Base-by-base conservation (phyloP, 2,797 vertebrate genomes). In the Acanthurus lineatus region DNA sequence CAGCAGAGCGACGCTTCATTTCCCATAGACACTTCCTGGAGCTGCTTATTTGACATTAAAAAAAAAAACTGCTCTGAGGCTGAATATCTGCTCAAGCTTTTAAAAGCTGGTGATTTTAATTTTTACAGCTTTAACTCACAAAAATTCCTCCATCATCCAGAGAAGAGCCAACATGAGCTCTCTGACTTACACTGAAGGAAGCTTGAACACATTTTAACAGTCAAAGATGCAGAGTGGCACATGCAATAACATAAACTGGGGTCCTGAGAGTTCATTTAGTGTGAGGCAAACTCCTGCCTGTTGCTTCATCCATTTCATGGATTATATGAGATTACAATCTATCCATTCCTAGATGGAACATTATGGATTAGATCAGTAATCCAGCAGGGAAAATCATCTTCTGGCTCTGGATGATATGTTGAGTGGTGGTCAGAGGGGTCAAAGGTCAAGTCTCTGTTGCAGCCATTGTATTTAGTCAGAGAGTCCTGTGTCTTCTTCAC, bases 321-420 rank as follows among this genome's bases (percentile, higher is more conserved):
- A 92, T 93, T 92, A 92, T 28, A 79, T 70, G 57, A 73, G 89
- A 90, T 91, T 90, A 83, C 81, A 80, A 57, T 83, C 71, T 62
- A 45, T 69, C 64, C 64, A 61, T 84, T 90, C 70, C 71, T 83
- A 69, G 79, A 81, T 79, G 76, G 60, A 81, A 68, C 64, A 83
- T 80, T 82, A 90, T 89, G 88, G 90, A 92, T 91, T 93, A 93
- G 81, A 74, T 73, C 47, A 28, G 52, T 90, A 89, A 92, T 92
- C 91, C 82, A 75, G 16, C 48, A 19, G 76, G 49, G 76, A 88
- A 81, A 76, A 75, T 73, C 69, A 62, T 86, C 64, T 70, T 64
- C 47, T 59, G 60, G 28, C 68, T 40, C 77, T 79, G 40, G 63
- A 66, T 77, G 65, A 83, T 53, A 69, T 67, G 59, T 65, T 75